Percentiles rank a stretch among this genome's conserved stretches.
These are phyloP conservation scores for Bicyclus anynana DNA, from an alignment of 1,140 invertebrate species.

Conservation along the genomic window DNA sequence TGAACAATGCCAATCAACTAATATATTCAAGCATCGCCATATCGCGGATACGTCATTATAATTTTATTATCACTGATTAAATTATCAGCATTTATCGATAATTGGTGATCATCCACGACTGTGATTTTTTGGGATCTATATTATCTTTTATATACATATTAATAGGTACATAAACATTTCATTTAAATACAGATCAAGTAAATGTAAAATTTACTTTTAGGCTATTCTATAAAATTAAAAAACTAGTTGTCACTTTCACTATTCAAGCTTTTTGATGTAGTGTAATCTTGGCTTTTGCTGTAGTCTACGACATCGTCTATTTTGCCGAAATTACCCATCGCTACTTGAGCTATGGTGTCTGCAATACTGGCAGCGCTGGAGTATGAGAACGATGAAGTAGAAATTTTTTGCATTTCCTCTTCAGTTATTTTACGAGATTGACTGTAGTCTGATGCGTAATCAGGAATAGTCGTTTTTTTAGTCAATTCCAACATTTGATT, in stretches of 20 bases:
- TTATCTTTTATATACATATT: background rate
- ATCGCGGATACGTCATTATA: constrained; percentile 18
- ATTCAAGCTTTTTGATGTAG: constrained; percentile 37
- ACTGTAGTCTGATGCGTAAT: constrained; percentile 64
- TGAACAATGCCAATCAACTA: constrained; percentile 19
- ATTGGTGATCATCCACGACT: constrained; percentile 36
- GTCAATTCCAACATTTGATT: constrained; percentile 75
- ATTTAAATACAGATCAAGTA: background rate
- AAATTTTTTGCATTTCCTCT: constrained; percentile 53
- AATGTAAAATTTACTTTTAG: too few species aligned
- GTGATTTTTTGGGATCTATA: constrained; percentile 42
- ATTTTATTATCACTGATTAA: constrained; percentile 24
- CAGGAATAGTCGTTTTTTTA: constrained; percentile 72
- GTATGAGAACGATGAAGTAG: constrained; percentile 60
- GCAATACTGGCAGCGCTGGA: constrained; percentile 60
- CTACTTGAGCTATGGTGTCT: constrained; percentile 65
- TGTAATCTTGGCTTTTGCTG: constrained; percentile 62
- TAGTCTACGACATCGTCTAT: constrained; percentile 61
- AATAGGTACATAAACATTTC: background rate
- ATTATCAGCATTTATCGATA: constrained; percentile 39
- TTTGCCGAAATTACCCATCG: constrained; percentile 64
- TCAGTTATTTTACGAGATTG: constrained; percentile 65
- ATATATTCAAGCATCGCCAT: constrained; percentile 31
- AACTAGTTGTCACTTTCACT: constrained; percentile 42
- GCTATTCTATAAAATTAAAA: background rate